Evolutionary conservation across 1,140 invertebrate species (phyloP), one percentile per base, ranked within the genome.

Genomic region (Brachionus calyciflorus): DNA sequence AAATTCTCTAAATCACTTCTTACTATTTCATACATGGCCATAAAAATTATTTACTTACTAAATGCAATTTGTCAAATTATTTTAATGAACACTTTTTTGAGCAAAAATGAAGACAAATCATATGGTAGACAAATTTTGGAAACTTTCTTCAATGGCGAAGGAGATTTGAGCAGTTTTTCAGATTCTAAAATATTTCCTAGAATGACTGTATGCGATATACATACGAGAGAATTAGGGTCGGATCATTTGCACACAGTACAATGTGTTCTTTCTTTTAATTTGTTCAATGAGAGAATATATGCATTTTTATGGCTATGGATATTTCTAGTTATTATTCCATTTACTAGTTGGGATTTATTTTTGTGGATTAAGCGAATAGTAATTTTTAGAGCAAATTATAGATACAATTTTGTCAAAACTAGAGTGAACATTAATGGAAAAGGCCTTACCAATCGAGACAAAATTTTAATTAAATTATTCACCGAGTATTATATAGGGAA

Each of bases 271-370:
- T 33, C 57, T 1, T 57, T 77, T 24, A 77, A 77, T 63, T 14
- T 77, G 1, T 77, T 77, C 26, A 77, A 63, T 44, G 76, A 77
- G 17, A 63, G 51, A 63, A 77, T 77, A 12, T 77, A 63, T 30
- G 41, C 53, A 12, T 63, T 77, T 28, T 9, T 77, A 9, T 77
- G 76, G 76, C 48, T 77, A 24, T 77, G 76, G 76, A 48, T 63
- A 21, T 73, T 73, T 41, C 30, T 49, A 19, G 28, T 73, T 5
- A 30, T 73, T 37, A 73, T 73, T 19, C 69, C 69, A 41, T 73
- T 51, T 28, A 33, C 33, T 33, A 19, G 14, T 41, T 33, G 49
- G 1, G 69, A 73, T 30, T 51, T 73, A 41, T 19, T 51, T 1
- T 14, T 17, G 3, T 73, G 69, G 69, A 33, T 73, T n/a, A 49